Evolutionary conservation across 2,797 vertebrate species (phyloP).

Genomic region (Octomys mimax): DNA sequence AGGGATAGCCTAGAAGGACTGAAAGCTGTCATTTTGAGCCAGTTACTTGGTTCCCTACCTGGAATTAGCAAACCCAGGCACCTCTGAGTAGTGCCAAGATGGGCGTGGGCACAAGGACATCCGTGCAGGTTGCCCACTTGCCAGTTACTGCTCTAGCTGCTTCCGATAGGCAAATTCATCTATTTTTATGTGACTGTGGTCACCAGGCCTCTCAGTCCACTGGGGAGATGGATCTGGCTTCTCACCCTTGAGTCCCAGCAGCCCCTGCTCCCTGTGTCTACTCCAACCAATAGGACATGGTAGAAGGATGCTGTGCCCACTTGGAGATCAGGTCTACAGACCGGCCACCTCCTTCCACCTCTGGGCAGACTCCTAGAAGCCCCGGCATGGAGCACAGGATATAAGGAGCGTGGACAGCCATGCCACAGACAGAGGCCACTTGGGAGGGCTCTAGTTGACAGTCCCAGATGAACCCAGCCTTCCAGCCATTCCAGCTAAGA

Average conservation of each 20-base stretch:
- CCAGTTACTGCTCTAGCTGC: too few relatives aligned
- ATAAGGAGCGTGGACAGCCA: too few relatives aligned
- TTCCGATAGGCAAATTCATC: neutral
- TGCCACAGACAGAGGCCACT: neutral
- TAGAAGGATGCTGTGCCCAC: neutral
- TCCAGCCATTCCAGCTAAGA: neutral
- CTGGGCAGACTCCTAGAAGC: neutral
- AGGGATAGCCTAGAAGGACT: rapidly evolving
- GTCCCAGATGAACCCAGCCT: neutral
- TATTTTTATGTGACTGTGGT: neutral
- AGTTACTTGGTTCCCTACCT: neutral
- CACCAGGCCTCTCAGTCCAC: neutral
- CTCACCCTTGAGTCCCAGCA: neutral
- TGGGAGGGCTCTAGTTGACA: rapidly evolving
- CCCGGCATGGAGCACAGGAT: neutral
- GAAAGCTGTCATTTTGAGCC: neutral
- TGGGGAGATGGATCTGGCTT: neutral
- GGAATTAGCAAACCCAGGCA: neutral
- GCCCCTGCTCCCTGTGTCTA: neutral
- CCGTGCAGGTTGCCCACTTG: neutral
- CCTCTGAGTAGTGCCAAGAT: neutral
- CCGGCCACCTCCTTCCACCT: neutral
- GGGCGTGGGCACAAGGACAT: neutral
- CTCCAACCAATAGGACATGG: neutral
- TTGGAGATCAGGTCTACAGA: neutral